Conservation (phyloP, 2,797 vertebrate species). For the Oryzias sinensis region DNA sequence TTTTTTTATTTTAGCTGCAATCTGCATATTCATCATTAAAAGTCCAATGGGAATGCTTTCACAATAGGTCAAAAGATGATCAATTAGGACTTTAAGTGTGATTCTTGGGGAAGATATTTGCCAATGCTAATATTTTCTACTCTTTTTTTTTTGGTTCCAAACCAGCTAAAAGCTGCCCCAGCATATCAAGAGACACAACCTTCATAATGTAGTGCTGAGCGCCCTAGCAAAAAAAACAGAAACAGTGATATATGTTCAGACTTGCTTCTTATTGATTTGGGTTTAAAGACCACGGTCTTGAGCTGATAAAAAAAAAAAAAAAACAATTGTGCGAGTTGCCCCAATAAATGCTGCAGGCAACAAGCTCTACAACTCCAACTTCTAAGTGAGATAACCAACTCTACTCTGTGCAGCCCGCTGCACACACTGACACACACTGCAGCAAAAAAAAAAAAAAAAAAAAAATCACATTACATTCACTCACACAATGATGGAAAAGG, state of each 20-base stretch:
- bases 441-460: background rate
- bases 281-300: background rate
- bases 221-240: no score
- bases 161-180: no score
- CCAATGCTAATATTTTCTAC: no score
- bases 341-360: background rate
- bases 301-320: background rate
- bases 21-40: no score
- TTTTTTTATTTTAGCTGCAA: no score
- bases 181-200: background rate
- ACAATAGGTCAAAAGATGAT: no score
- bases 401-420: background rate
- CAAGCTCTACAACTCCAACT: background rate
- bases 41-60: no score
- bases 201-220: background rate
- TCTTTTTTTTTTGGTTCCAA: no score
- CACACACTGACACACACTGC: background rate
- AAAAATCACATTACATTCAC: background rate
- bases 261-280: background rate
- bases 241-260: no score
- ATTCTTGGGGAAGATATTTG: no score
- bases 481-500: background rate
- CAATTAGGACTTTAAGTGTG: no score
- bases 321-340: background rate
- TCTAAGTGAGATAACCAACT: background rate